phyloP scores from a whole-genome alignment of 1,140 invertebrate species.

The Sogatella furcifera region DNA sequence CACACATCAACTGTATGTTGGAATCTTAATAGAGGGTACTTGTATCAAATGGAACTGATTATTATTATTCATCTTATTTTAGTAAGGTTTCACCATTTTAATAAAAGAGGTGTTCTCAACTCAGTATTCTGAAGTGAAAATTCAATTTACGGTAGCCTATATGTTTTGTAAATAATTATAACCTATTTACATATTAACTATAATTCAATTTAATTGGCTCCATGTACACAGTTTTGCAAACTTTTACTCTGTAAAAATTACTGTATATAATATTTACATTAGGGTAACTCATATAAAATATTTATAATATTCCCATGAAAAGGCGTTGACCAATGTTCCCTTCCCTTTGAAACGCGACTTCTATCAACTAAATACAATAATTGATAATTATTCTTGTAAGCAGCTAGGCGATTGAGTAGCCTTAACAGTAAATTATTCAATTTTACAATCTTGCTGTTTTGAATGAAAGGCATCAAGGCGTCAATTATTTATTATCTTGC shows the following conservation, averaged over 20 bases:
- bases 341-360: neutral
- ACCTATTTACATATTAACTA: constrained; percentile 9
- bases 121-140: constrained; percentile 17
- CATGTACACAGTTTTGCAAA: constrained; percentile 7
- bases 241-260: constrained; percentile 13
- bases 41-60: neutral
- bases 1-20: constrained; percentile 4
- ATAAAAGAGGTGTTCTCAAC: neutral
- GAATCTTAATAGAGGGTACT: neutral
- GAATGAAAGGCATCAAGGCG: neutral
- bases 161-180: constrained; percentile 9
- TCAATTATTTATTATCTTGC: neutral
- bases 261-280: constrained; percentile 15
- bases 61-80: neutral
- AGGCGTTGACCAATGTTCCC: neutral
- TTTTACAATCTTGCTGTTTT: neutral
- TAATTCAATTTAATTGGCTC: constrained; percentile 7
- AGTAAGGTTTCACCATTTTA: neutral
- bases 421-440: neutral
- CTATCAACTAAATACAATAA: neutral
- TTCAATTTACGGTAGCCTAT: neutral
- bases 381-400: neutral
- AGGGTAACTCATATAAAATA: constrained; percentile 11
- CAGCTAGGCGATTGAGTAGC: neutral
- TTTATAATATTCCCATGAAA: constrained; percentile 4